These are phyloP conservation scores for Unio delphinus DNA, from an alignment of 2,888 invertebrate genomes.

Conservation along the genomic window DNA sequence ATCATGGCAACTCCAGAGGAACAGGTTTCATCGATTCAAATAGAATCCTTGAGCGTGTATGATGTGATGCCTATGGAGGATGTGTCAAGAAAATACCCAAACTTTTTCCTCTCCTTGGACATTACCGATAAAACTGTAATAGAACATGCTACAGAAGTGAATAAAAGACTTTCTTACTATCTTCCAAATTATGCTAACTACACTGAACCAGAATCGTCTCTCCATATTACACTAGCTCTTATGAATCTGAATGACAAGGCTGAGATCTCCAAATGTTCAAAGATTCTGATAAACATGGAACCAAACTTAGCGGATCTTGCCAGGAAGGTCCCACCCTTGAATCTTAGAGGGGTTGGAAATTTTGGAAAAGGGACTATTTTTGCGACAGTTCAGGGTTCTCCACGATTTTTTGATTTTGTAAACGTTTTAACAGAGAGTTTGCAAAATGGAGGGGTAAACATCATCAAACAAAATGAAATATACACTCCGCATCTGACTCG, in stretches of 20 bases:
- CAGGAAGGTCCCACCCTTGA: constrained; percentile 38
- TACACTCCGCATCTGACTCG: constrained; percentile 70
- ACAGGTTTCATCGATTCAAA: background rate
- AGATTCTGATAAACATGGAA: constrained; percentile 42
- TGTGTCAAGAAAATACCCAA: constrained; percentile 31
- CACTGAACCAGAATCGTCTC: constrained; percentile 55
- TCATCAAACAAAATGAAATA: constrained; percentile 66
- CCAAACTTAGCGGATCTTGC: constrained; percentile 37
- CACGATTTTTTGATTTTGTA: constrained; percentile 59
- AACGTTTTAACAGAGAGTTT: constrained; percentile 56
- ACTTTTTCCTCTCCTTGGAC: constrained; percentile 68
- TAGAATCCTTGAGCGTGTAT: constrained; percentile 7
- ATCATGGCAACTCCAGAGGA: too few relatives aligned
- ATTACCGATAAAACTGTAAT: constrained; percentile 58
- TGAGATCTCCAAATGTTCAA: constrained; percentile 45
- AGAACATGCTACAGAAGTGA: constrained; percentile 51
- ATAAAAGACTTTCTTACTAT: constrained; percentile 58
- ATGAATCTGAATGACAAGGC: constrained; percentile 63
- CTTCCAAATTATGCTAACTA: constrained; percentile 64
- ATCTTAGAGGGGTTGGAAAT: constrained; percentile 61
- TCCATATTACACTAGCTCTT: constrained; percentile 71
- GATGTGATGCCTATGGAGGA: constrained; percentile 1
- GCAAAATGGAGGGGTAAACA: constrained; percentile 56
- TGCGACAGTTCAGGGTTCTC: constrained; percentile 59
- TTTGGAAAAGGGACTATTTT: constrained; percentile 70